A percentile compares a stretch with the other conserved stretches of the same genome.
These are phyloP conservation scores for Hanleya hanleyi DNA, from an alignment of 2,888 invertebrate genomes.

Conservation along the genomic window DNA sequence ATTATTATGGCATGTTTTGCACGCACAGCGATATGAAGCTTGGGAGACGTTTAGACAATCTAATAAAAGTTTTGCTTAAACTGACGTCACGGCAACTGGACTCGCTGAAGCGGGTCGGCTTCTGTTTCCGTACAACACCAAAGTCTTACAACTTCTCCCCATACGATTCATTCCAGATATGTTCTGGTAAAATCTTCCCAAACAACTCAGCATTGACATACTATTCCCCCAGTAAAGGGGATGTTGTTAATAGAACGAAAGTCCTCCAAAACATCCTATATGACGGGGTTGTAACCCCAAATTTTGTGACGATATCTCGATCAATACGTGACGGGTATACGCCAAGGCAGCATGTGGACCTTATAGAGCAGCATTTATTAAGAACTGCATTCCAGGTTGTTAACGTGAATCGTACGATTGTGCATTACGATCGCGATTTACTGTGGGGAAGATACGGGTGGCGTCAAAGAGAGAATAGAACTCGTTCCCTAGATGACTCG, in stretches of 20 bases:
- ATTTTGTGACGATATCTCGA: not conserved
- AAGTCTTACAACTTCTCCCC: not conserved
- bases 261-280: not conserved
- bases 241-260: not conserved
- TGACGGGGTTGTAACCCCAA: not conserved
- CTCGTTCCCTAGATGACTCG: no score
- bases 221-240: not conserved
- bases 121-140: not conserved
- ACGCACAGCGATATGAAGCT: not conserved
- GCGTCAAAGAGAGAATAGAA: not conserved
- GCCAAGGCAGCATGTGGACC: not conserved
- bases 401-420: not conserved
- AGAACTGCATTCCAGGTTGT: not conserved
- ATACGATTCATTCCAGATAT: not conserved
- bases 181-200: not conserved
- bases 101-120: not conserved
- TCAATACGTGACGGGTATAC: not conserved
- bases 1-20: conserved; percentile 3
- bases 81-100: not conserved
- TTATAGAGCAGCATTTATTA: not conserved
- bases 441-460: not conserved
- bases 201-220: not conserved
- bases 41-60: not conserved
- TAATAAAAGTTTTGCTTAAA: not conserved
- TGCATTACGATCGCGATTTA: not conserved